These are phyloP conservation scores for Asbolus verrucosus DNA, from an alignment of 1,140 invertebrate species.

Conservation along the genomic window DNA sequence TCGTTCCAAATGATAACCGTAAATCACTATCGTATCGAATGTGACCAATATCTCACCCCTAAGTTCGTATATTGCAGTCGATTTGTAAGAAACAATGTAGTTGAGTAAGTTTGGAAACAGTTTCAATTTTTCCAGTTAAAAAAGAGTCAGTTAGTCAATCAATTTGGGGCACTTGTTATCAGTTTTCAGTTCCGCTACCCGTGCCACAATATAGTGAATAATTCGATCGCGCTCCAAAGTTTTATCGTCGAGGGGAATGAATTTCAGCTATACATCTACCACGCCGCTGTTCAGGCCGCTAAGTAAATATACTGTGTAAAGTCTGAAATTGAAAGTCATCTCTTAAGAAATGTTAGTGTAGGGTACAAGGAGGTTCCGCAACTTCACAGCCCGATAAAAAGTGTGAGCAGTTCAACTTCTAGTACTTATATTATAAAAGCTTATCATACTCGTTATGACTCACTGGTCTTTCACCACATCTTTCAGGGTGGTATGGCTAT, in stretches of 20 bases:
- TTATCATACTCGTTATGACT: slow-evolving; percentile 47
- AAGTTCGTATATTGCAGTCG: slow-evolving; percentile 40
- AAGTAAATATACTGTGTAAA: slow-evolving; percentile 62
- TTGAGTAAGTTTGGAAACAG: slow-evolving; percentile 54
- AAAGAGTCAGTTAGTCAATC: slow-evolving; percentile 51
- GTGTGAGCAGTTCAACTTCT: slow-evolving; percentile 38
- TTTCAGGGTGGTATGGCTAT: slow-evolving; percentile 31
- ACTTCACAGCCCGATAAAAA: slow-evolving; percentile 50
- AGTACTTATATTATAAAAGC: slow-evolving; percentile 47
- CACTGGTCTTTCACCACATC: slow-evolving; percentile 45
- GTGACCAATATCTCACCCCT: slow-evolving; percentile 46
- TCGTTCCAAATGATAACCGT: slow-evolving; percentile 45
- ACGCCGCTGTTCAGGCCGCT: slow-evolving; percentile 44
- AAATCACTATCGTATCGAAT: slow-evolving; percentile 47
- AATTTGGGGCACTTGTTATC: slow-evolving; percentile 53
- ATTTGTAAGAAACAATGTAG: slow-evolving; percentile 44
- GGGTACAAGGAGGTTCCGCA: slow-evolving; percentile 39
- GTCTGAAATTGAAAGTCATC: slow-evolving; percentile 62
- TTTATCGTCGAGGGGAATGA: slow-evolving; percentile 60
- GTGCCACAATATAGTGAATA: slow-evolving; percentile 60
- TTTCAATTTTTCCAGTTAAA: slow-evolving; percentile 53
- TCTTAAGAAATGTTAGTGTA: slow-evolving; percentile 51
- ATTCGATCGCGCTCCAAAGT: slow-evolving; percentile 61
- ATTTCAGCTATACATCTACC: slow-evolving; percentile 55
- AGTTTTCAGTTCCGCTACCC: slow-evolving; percentile 54